Conservation (phyloP, 2,113 vertebrate species). For the Charadrius vociferus region DNA sequence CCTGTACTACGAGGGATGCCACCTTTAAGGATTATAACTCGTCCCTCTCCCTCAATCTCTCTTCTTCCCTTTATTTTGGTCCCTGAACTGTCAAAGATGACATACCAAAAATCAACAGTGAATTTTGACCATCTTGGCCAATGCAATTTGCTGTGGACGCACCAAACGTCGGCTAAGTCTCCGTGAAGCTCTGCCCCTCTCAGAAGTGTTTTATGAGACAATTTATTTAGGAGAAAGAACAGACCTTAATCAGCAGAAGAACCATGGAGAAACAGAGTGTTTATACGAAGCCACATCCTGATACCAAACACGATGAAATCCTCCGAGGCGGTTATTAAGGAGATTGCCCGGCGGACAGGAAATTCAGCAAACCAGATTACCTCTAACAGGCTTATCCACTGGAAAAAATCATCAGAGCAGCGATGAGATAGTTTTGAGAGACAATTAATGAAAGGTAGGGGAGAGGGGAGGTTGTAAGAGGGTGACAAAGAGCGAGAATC, state of each 20-base stretch:
- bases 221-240: background rate
- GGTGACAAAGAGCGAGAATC: slow-evolving; percentile 15
- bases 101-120: background rate
- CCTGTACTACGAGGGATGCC: rapidly evolving
- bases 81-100: background rate
- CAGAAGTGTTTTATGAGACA: background rate
- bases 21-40: background rate
- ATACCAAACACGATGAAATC: slow-evolving; percentile 18
- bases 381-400: slow-evolving; percentile 61
- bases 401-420: slow-evolving; percentile 32
- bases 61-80: background rate
- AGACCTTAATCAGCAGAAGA: background rate
- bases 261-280: background rate
- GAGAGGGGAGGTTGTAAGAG: background rate
- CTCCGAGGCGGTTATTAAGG: background rate
- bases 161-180: rapidly evolving
- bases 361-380: slow-evolving; percentile 71
- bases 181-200: background rate
- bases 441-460: slow-evolving; percentile 46
- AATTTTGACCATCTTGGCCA: background rate
- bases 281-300: background rate
- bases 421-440: background rate
- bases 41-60: background rate
- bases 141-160: background rate
- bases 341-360: slow-evolving; percentile 42